Percentiles rank a stretch among this genome's conserved stretches.
These are phyloP conservation scores for Linepithema humile DNA, from an alignment of 1,140 invertebrate species.

Conservation along the genomic window DNA sequence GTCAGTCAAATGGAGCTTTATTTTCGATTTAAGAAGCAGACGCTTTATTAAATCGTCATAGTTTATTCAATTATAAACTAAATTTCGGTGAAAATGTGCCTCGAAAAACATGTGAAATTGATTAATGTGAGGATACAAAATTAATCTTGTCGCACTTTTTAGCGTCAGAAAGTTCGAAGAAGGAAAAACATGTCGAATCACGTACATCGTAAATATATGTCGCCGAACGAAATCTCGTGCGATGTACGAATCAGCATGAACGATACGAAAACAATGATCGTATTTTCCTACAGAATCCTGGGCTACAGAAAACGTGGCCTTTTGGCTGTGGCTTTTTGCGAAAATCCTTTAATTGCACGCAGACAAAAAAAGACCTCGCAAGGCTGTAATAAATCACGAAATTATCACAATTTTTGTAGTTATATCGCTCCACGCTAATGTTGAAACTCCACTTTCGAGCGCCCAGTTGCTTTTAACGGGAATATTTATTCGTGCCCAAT, in stretches of 20 bases:
- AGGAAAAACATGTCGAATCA: neutral
- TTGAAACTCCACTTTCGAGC: neutral
- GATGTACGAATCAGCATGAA: neutral
- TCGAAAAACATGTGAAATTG: neutral
- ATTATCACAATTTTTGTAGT: conserved; percentile 27
- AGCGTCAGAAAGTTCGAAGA: neutral
- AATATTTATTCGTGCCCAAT: conserved; percentile 38
- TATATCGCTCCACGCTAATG: neutral
- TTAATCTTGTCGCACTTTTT: neutral
- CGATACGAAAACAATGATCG: neutral
- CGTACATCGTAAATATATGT: neutral
- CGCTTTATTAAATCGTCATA: neutral
- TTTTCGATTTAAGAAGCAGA: too few species aligned
- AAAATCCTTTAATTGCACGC: conserved; percentile 24
- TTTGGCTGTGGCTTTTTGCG: neutral
- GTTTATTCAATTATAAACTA: neutral
- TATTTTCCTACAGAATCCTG: neutral
- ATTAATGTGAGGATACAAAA: neutral
- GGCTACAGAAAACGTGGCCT: neutral
- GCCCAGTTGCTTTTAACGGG: neutral
- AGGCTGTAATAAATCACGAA: conserved; percentile 15
- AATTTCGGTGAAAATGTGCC: neutral
- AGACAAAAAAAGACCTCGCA: conserved; percentile 3
- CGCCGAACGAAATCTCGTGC: neutral
- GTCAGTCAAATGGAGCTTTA: too few species aligned